These are phyloP conservation scores for Poecilia wingei DNA, from an alignment of 2,797 vertebrate species.

Conservation along the genomic window DNA sequence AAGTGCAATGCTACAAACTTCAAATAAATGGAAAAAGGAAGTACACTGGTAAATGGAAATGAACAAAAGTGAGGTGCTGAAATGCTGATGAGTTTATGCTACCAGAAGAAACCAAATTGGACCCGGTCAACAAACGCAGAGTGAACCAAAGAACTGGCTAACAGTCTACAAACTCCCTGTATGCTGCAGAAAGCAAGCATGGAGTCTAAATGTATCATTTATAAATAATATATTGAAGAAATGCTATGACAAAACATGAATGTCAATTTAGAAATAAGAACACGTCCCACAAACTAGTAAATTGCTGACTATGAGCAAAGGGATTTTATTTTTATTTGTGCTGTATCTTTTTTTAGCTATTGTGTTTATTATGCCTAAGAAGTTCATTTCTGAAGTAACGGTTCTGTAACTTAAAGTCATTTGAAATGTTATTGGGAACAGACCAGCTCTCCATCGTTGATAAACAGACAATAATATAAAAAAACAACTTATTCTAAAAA, in stretches of 20 bases:
- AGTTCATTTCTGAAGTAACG: neutral
- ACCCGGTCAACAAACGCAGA: neutral
- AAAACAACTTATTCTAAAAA: too few species aligned
- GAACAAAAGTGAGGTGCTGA: neutral
- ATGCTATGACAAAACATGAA: neutral
- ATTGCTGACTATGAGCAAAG: neutral
- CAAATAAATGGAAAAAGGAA: neutral
- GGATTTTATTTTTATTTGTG: neutral
- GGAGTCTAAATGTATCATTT: neutral
- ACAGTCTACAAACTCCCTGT: neutral
- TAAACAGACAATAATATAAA: too few species aligned
- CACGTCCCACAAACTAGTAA: neutral
- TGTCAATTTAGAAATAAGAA: neutral
- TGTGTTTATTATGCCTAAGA: neutral
- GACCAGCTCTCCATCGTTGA: neutral
- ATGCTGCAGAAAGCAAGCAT: neutral
- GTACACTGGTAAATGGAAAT: neutral
- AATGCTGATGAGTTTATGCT: neutral
- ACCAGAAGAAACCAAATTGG: neutral
- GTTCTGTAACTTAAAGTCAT: neutral
- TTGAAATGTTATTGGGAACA: neutral
- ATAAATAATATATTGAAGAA: slow-evolving; percentile 3
- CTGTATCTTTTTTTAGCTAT: neutral
- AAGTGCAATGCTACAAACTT: neutral
- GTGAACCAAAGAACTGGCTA: neutral